Evolutionary conservation across 2,797 vertebrate species (phyloP).

Genomic region (Sitta carolinensis): DNA sequence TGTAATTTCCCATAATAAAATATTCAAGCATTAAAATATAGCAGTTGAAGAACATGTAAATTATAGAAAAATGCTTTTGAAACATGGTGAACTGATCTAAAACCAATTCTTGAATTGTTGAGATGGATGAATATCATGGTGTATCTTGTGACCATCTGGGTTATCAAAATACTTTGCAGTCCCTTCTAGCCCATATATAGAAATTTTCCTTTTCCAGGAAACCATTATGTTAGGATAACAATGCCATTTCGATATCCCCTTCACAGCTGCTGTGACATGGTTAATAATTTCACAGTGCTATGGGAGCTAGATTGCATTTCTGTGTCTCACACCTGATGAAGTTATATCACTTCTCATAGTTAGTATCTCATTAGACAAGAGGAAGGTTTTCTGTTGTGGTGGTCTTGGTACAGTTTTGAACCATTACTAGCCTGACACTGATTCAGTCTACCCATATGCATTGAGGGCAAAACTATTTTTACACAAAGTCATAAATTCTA

Average conservation of each 20-base stretch:
- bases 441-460: not conserved
- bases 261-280: not conserved
- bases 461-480: not conserved
- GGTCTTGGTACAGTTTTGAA: not conserved
- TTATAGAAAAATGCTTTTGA: not conserved
- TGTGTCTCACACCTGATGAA: not conserved
- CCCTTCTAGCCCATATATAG: not conserved
- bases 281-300: not conserved
- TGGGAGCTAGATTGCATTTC: not conserved
- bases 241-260: not conserved
- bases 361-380: not conserved
- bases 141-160: not conserved
- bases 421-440: fast-evolving
- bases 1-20: not conserved
- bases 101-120: not conserved
- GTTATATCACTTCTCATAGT: not conserved
- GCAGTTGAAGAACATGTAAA: not conserved
- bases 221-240: not conserved
- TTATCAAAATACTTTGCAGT: not conserved
- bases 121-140: no score
- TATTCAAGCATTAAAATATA: not conserved
- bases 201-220: not conserved
- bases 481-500: not conserved
- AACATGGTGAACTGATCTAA: not conserved
- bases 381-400: not conserved